Conservation (phyloP, 2,797 vertebrate species). For the Poecilia wingei region DNA sequence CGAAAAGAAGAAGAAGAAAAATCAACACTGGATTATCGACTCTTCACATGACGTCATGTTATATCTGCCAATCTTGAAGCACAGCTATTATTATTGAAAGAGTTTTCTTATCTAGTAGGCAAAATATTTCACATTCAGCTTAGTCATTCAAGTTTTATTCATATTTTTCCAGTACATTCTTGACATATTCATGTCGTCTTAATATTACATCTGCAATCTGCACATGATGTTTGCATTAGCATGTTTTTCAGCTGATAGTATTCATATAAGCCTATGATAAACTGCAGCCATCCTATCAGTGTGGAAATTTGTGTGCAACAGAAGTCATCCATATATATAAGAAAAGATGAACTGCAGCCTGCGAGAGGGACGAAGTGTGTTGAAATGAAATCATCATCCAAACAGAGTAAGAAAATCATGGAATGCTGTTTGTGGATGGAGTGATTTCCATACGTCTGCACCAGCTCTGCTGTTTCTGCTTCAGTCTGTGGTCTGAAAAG, state of each 20-base stretch:
- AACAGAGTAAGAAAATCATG: not conserved
- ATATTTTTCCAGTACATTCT: constrained; percentile 1
- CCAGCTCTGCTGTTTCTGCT: not conserved
- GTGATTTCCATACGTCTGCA: not conserved
- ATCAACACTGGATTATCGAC: not conserved
- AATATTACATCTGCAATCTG: not conserved
- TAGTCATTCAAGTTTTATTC: not conserved
- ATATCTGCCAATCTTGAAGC: not conserved
- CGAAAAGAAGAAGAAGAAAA: not conserved
- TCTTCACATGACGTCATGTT: not conserved
- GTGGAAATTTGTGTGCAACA: constrained; percentile 8
- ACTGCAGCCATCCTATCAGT: constrained; percentile 19
- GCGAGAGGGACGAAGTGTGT: not conserved
- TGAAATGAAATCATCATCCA: not conserved
- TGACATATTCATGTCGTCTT: constrained; percentile 15
- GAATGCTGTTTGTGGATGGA: not conserved
- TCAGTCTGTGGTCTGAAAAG: not conserved
- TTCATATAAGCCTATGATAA: constrained; percentile 29
- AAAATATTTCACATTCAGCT: not conserved
- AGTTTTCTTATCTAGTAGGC: not conserved
- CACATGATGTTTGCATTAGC: constrained; percentile 1
- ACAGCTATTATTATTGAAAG: not conserved
- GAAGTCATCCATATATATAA: constrained; percentile 12
- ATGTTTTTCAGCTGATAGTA: constrained; percentile 18
- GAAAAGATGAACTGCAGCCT: constrained; percentile 17